Base-by-base conservation (phyloP, 2,888 invertebrate genomes). In the Cephus spinipes region DNA sequence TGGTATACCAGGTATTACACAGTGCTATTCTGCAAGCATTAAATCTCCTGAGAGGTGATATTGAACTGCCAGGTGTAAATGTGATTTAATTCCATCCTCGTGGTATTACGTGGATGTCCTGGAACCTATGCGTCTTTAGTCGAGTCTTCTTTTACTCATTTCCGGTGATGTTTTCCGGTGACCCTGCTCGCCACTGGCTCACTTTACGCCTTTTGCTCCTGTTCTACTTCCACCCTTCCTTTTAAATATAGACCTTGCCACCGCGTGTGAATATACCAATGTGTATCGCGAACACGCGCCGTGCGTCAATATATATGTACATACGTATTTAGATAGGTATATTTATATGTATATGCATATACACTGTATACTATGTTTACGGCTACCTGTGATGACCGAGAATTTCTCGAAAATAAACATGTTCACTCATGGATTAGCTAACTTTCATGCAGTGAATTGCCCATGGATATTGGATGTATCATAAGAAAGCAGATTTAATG, bases 191-290 rank as follows among this genome's bases (percentile, higher is more conserved):
- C 76, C 75, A 74, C 79, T 78, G 79, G 79, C 73, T 79, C 81
- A 81, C 81, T 75, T 79, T 82, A 80, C 75, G 79, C 85, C 80
- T 83, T 82, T 82, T 83, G 81, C 82, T 82, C 79, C 80, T 76
- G 80, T 84, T 81, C 82, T 80, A 79, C 75, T 73, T 73, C 71
- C 73, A 75, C 78, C 78, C 77, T 79, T 77, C 79, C 69, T 55
- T 36, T 83, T 83, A 84, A 84, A 85, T 83, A 85, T 85, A 85
- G 83, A 80, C 55, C 55, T 55, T 15, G 23, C 55, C 55, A 55
- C 55, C 55, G 55, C 55, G 55, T 55, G 55, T 55, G 55, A 55
- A 55, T 55, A 55, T 55, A 55, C 55, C 55, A 55, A 23, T 23
- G 55, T 55, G 55, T 15, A 55, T 55, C 55, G 55, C 55, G 55